Percentiles rank a stretch among this genome's conserved stretches.
These are phyloP conservation scores for Galleria mellonella DNA, from an alignment of 1,140 invertebrate species.

Conservation along the genomic window DNA sequence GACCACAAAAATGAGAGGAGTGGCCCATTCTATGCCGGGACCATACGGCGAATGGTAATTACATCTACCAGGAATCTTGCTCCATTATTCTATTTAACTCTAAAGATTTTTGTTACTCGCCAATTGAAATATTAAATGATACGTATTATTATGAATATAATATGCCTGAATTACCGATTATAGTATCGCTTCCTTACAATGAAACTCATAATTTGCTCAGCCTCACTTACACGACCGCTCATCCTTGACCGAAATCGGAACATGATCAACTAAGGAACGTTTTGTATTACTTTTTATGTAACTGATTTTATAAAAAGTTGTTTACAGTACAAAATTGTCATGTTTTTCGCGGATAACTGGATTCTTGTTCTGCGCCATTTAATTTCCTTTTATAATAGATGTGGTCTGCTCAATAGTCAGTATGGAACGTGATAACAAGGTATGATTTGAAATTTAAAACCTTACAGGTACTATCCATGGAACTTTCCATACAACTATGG, in stretches of 20 bases:
- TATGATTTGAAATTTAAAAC: conserved; percentile 38
- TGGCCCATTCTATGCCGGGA: too few species aligned
- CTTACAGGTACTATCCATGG: conserved; percentile 20
- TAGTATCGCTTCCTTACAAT: not conserved
- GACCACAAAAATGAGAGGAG: too few species aligned
- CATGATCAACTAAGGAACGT: conserved; percentile 15
- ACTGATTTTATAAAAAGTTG: conserved; percentile 17
- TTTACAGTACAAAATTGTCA: conserved; percentile 10
- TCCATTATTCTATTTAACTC: too few species aligned
- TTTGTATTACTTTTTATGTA: conserved; percentile 11
- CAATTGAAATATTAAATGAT: too few species aligned
- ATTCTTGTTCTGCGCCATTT: conserved; percentile 18
- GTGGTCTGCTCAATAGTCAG: conserved; percentile 27
- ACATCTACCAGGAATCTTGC: too few species aligned
- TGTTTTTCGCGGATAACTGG: conserved; percentile 23
- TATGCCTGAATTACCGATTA: too few species aligned
- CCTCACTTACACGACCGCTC: conserved; percentile 7
- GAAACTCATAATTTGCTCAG: conserved; percentile 1
- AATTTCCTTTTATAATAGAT: conserved; percentile 29
- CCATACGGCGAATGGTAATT: too few species aligned
- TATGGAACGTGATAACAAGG: conserved; percentile 20
- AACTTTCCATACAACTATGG: conserved; percentile 35
- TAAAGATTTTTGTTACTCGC: too few species aligned
- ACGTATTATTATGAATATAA: too few species aligned
- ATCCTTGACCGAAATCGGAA: conserved; percentile 38